A percentile compares a stretch with the other conserved stretches of the same genome.
Evolutionary conservation across 1,140 invertebrate genomes (phyloP).

Genomic region (Hylaeus volcanicus): DNA sequence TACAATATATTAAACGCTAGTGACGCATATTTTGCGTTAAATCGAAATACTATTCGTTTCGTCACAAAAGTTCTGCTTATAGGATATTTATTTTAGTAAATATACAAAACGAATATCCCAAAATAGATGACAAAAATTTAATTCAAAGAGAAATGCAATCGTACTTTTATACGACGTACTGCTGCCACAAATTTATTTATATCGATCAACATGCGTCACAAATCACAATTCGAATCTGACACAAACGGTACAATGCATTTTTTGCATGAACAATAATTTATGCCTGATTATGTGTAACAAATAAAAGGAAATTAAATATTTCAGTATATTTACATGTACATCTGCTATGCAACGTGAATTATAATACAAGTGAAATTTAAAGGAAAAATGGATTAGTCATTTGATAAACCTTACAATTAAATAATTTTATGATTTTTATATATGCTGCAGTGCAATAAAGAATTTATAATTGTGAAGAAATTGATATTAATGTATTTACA

Average conservation of each 20-base stretch:
- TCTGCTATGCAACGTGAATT: conserved; percentile 41
- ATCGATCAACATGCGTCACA: neutral
- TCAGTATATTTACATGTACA: conserved; percentile 43
- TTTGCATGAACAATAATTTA: conserved; percentile 42
- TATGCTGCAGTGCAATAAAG: neutral
- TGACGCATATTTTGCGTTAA: conserved; percentile 16
- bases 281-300: conserved; percentile 9
- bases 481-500: neutral
- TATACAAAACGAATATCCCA: neutral
- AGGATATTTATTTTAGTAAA: conserved; percentile 31
- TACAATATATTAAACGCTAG: conserved; percentile 30
- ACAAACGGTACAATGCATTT: conserved; percentile 4
- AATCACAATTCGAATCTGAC: neutral
- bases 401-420: neutral
- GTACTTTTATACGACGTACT: conserved; percentile 31
- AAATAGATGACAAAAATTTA: conserved; percentile 12
- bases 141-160: conserved; percentile 6
- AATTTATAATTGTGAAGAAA: neutral
- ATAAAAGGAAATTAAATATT: neutral
- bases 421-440: neutral
- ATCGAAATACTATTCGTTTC: conserved; percentile 25
- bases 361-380: conserved; percentile 43
- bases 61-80: neutral
- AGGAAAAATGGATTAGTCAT: conserved; percentile 10
- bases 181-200: conserved; percentile 3